These are phyloP conservation scores for Drosophila limbata DNA, from an alignment of 2,888 invertebrate genomes.

Conservation along the genomic window DNA sequence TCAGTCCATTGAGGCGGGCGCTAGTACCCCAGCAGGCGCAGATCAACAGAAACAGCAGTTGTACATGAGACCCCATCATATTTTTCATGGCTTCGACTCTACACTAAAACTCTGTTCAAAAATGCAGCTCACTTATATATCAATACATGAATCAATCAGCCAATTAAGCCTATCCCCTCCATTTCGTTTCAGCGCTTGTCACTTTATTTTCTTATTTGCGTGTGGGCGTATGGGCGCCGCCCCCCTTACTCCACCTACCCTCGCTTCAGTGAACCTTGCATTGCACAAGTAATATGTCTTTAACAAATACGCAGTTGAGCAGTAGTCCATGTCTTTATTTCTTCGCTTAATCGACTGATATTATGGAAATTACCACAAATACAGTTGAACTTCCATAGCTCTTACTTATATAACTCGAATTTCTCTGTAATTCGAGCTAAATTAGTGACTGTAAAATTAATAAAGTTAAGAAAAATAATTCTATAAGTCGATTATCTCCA, in stretches of 20 bases:
- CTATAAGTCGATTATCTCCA: too few species aligned
- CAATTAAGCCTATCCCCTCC: conserved; percentile 4
- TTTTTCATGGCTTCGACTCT: conserved; percentile 28
- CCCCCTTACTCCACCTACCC: conserved; percentile 9
- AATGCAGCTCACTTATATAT: conserved; percentile 45
- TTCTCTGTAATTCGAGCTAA: too few species aligned
- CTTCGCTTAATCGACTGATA: conserved; percentile 19
- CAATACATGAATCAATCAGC: conserved; percentile 9
- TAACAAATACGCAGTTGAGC: conserved; percentile 9
- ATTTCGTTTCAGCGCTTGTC: conserved; percentile 7
- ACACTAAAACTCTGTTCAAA: conserved; percentile 51
- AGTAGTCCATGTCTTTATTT: conserved; percentile 42
- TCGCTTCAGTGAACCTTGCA: conserved; percentile 49
- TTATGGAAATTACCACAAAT: conserved; percentile 47
- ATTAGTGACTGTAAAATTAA: too few species aligned
- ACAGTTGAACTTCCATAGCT: too few species aligned
- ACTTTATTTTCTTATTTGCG: conserved; percentile 39
- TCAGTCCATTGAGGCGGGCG: conserved; percentile 33
- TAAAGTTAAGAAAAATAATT: too few species aligned
- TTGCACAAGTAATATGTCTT: conserved; percentile 1
- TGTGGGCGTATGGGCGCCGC: conserved; percentile 30
- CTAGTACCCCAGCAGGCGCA: conserved; percentile 22
- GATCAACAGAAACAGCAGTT: conserved; percentile 43
- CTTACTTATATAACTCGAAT: too few species aligned
- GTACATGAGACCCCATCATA: conserved; percentile 26